Evolutionary conservation across 2,113 vertebrate species (phyloP).

Genomic region (Dascyllus trimaculatus): DNA sequence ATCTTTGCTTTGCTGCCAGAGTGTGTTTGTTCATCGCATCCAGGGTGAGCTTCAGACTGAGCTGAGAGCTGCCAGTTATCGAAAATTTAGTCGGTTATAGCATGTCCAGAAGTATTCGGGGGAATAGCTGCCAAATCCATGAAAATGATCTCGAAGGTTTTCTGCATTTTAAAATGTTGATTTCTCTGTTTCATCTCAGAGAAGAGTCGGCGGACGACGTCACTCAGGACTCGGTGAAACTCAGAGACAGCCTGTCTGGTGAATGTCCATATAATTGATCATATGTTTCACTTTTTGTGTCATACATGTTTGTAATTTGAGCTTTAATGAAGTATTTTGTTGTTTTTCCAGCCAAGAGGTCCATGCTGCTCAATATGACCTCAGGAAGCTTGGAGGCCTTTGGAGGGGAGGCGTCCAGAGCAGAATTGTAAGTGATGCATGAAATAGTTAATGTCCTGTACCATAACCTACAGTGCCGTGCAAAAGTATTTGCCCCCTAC

Average conservation of each 20-base stretch:
- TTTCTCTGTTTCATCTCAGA: constrained; percentile 56
- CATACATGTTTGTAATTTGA: background rate
- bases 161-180: background rate
- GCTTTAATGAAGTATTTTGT: background rate
- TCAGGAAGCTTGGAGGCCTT: constrained; percentile 89
- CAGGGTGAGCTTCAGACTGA: constrained; percentile 4
- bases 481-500: too few relatives aligned
- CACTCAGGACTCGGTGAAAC: constrained; percentile 75
- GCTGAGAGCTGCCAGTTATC: background rate
- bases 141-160: background rate
- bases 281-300: background rate
- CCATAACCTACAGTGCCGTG: background rate
- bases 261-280: background rate
- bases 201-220: constrained; percentile 61
- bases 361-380: constrained; percentile 81
- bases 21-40: background rate
- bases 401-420: constrained; percentile 88
- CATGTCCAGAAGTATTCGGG: too few relatives aligned
- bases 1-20: background rate
- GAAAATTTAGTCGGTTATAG: constrained; percentile 20
- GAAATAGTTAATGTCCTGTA: background rate
- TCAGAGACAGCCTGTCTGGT: constrained; percentile 78
- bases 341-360: constrained; percentile 79
- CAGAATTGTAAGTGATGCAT: constrained; percentile 88
- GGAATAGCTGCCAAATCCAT: background rate